Percentiles rank a stretch among this genome's conserved stretches.
Evolutionary conservation across 2,797 vertebrate genomes (phyloP).

Genomic region (Meriones psammophilus): DNA sequence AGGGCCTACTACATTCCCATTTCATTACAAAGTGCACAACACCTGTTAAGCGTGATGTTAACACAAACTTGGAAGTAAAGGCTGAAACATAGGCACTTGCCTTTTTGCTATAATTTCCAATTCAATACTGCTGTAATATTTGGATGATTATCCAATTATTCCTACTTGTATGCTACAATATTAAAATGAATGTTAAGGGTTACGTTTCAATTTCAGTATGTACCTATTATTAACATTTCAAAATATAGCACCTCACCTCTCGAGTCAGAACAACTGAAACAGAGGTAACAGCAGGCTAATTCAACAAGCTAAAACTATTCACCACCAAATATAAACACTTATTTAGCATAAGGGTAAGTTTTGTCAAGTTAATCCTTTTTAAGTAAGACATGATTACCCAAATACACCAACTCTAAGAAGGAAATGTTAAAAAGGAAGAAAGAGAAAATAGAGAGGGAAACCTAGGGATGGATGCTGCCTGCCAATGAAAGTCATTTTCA

Average conservation of each 20-base stretch:
- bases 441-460: conserved; percentile 48
- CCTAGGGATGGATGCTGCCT: conserved; percentile 57
- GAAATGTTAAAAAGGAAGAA: conserved; percentile 15
- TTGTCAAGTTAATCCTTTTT: conserved; percentile 66
- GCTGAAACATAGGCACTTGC: conserved; percentile 48
- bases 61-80: neutral
- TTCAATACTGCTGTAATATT: conserved; percentile 29
- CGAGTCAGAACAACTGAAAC: conserved; percentile 66
- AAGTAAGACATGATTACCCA: conserved; percentile 45
- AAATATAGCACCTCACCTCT: conserved; percentile 68
- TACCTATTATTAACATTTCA: conserved; percentile 47
- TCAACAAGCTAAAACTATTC: conserved; percentile 72
- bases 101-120: conserved; percentile 6
- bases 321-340: conserved; percentile 66
- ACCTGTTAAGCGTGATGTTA: conserved; percentile 16
- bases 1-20: neutral
- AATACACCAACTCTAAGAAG: conserved; percentile 53
- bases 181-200: conserved; percentile 52
- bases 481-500: conserved; percentile 74
- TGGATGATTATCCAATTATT: conserved; percentile 24
- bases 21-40: conserved; percentile 27
- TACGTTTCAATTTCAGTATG: conserved; percentile 53
- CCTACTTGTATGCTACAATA: neutral
- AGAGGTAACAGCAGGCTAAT: conserved; percentile 63
- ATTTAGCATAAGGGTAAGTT: conserved; percentile 1